Base-by-base conservation (phyloP, 2,113 vertebrate genomes). In the Sisor rabdophorus region DNA sequence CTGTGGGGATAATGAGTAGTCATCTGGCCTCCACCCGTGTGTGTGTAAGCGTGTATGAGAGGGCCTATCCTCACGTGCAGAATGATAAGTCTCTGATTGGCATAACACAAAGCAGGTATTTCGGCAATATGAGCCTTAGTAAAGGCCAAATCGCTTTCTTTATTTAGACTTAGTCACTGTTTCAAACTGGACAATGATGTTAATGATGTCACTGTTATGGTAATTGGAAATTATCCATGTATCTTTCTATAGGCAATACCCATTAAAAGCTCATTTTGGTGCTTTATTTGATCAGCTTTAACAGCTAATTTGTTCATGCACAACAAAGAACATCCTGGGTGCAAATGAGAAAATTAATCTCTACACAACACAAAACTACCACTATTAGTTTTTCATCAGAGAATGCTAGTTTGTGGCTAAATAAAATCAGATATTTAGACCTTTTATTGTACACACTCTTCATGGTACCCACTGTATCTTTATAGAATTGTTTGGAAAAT, bases 141-240 rank as follows among this genome's bases (percentile, higher is more conserved):
- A 70, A 87, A 83, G 90, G 90, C 93, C 92, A 90, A 89, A 88
- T 88, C 85, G 64, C 70, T 88, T 92, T 86, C 73, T 93, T 94
- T 93, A 90, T 94, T 89, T 92, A 88, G 88, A 86, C 90, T 87
- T 86, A 84, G 74, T 60, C 63, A 82, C 93, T 92, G 95, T 95
- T 97, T 92, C 93, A 95, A 95, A 81, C 85, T 87, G 90, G 92
- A 94, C 82, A 89, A 91, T 91, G 89, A 89, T 84, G 89, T 88
- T 94, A 94, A 95, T 92, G 90, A 95, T 93, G 91, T 88, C 84
- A 93, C 95, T 95, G 91, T 95, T 89, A 93, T 91, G 87, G 91
- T 93, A 94, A 94, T 92, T 90, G 36, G 84, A 82, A 73, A 85
- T 81, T n/a, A n/a, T 90, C 88, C 89, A 24, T 69, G 75, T 77